phyloP scores from a whole-genome alignment of 2,888 invertebrate genomes.

The Deilephila elpenor region DNA sequence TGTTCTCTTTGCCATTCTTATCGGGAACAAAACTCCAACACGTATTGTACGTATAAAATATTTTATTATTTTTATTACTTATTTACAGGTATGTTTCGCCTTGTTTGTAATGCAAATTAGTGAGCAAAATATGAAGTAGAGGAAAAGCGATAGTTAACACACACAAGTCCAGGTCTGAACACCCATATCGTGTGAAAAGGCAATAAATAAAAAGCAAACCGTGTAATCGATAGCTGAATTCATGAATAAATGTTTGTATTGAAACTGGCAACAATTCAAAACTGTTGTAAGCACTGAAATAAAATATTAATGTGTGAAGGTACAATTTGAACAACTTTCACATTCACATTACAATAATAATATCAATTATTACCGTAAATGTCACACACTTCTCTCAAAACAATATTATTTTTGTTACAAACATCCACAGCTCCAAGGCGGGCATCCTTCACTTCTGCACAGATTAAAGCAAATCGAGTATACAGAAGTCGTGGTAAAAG shows the following conservation, averaged over 20 bases:
- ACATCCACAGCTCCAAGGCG: not conserved
- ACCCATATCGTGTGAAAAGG: conserved; percentile 55
- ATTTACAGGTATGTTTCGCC: not conserved
- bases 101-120: not conserved
- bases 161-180: conserved; percentile 31
- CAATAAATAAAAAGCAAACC: conserved; percentile 56
- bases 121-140: not conserved
- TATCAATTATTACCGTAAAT: not conserved
- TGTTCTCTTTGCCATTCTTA: too few species aligned
- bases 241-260: conserved; percentile 39
- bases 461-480: conserved; percentile 60
- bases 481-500: conserved; percentile 57
- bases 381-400: not conserved
- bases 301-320: not conserved
- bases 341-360: not conserved
- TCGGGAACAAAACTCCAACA: too few species aligned
- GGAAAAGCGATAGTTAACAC: not conserved
- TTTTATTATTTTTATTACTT: not conserved
- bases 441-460: conserved; percentile 47
- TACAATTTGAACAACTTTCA: not conserved
- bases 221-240: conserved; percentile 37
- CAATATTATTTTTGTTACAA: not conserved
- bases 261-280: conserved; percentile 36
- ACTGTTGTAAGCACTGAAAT: conserved; percentile 30
- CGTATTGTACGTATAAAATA: not conserved